A percentile compares a stretch with the other conserved stretches of the same genome.
phyloP scores from a whole-genome alignment of 2,888 invertebrate species.

The Minunthozetes semirufus region DNA sequence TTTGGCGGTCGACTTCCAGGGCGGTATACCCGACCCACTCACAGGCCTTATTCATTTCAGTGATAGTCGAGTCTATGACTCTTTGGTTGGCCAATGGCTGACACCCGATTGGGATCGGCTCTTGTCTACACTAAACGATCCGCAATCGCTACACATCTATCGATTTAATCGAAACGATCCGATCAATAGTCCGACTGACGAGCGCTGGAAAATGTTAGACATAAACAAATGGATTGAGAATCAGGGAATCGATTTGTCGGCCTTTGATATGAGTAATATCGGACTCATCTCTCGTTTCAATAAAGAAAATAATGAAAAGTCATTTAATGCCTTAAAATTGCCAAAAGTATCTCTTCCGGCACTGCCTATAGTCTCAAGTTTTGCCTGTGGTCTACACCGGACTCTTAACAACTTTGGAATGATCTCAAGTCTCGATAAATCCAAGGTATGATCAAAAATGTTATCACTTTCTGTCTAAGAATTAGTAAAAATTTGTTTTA shows the following conservation, averaged over 20 bases:
- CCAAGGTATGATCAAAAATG: constrained; percentile 39
- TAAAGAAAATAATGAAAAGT: neutral
- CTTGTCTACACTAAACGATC: constrained; percentile 72
- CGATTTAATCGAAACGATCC: constrained; percentile 86
- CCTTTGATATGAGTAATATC: constrained; percentile 44
- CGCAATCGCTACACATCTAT: constrained; percentile 84
- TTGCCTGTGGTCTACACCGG: constrained; percentile 59
- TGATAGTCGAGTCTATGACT: constrained; percentile 67
- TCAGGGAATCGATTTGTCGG: constrained; percentile 48
- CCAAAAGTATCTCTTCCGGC: constrained; percentile 40
- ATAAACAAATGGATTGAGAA: constrained; percentile 65
- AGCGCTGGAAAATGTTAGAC: constrained; percentile 51
- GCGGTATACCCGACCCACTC: constrained; percentile 74
- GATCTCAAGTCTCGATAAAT: constrained; percentile 40
- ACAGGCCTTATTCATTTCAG: constrained; percentile 72
- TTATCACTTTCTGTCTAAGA: neutral
- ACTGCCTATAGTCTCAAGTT: constrained; percentile 66
- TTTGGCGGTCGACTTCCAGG: constrained; percentile 46
- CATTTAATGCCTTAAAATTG: constrained; percentile 23
- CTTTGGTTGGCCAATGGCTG: constrained; percentile 90
- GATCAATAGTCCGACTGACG: constrained; percentile 55
- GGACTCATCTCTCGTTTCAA: neutral
- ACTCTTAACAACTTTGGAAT: constrained; percentile 41
- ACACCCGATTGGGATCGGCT: constrained; percentile 80
- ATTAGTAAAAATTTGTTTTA: neutral